These are phyloP conservation scores for Rattus norvegicus DNA, from an alignment of 2,113 vertebrate species.

Conservation along the genomic window DNA sequence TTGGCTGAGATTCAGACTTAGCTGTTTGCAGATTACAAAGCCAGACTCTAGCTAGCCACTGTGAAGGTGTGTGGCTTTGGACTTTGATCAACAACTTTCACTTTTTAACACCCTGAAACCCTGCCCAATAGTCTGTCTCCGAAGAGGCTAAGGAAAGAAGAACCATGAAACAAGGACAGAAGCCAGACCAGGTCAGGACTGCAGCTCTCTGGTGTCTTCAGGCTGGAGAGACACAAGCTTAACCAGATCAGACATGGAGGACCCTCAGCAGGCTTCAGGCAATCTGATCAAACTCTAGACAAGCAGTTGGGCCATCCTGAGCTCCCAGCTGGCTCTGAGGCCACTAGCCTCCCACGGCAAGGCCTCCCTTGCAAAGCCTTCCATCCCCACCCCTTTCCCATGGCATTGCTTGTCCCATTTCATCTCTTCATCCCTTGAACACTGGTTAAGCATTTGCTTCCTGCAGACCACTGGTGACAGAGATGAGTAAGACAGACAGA, in stretches of 20 bases:
- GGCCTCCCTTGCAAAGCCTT: background rate
- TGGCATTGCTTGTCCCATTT: background rate
- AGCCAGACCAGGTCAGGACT: background rate
- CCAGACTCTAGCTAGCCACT: background rate
- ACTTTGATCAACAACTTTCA: background rate
- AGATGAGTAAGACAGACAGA: background rate
- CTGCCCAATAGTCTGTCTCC: background rate
- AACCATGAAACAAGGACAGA: background rate
- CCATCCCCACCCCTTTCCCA: background rate
- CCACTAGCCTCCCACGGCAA: background rate
- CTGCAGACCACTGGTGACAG: background rate
- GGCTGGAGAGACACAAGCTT: background rate
- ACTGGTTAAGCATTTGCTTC: background rate
- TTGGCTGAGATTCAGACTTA: background rate
- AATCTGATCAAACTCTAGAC: background rate
- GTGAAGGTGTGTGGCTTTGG: background rate
- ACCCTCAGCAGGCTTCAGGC: background rate
- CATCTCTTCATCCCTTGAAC: background rate
- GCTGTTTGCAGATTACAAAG: background rate
- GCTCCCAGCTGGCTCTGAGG: background rate
- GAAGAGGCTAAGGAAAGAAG: background rate
- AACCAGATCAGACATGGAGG: background rate
- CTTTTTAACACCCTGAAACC: slow-evolving; percentile 16
- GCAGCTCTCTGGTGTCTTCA: background rate
- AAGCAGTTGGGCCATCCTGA: background rate